Conservation (phyloP, 2,113 vertebrate species). For the Lagopus leucura region DNA sequence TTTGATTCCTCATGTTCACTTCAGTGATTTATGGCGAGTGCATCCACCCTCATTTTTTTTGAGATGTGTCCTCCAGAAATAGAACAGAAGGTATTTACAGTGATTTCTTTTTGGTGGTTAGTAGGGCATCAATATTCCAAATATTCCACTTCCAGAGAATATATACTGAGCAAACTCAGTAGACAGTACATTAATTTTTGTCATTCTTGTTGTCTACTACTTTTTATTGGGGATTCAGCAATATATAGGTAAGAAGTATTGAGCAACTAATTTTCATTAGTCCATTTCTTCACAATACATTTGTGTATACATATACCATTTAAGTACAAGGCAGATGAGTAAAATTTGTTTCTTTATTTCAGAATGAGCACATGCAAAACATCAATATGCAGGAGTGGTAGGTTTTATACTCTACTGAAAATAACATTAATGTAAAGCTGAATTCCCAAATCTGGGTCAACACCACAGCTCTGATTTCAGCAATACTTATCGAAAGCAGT, state of each 20-base stretch:
- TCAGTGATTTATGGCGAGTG: slow-evolving; percentile 3
- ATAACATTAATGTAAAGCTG: neutral
- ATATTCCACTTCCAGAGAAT: neutral
- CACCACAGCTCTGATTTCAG: neutral
- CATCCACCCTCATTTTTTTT: slow-evolving; percentile 32
- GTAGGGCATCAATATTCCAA: neutral
- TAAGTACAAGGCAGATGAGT: neutral
- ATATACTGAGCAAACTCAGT: neutral
- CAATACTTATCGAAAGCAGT: neutral
- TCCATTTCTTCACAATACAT: neutral
- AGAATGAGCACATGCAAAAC: neutral
- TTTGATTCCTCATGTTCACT: slow-evolving; percentile 9
- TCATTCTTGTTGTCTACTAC: neutral
- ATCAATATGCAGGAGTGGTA: neutral
- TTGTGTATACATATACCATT: neutral
- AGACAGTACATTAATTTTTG: neutral
- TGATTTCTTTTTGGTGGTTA: neutral
- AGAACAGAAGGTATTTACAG: slow-evolving; percentile 20
- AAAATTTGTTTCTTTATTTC: neutral
- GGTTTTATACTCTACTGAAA: neutral
- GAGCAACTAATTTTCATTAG: neutral
- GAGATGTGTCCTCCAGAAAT: slow-evolving; percentile 37
- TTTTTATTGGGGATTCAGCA: neutral
- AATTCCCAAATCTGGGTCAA: neutral
- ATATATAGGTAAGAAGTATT: neutral